Conservation (phyloP, 2,888 invertebrate species). For the Bursaphelenchus okinawaensis region DNA sequence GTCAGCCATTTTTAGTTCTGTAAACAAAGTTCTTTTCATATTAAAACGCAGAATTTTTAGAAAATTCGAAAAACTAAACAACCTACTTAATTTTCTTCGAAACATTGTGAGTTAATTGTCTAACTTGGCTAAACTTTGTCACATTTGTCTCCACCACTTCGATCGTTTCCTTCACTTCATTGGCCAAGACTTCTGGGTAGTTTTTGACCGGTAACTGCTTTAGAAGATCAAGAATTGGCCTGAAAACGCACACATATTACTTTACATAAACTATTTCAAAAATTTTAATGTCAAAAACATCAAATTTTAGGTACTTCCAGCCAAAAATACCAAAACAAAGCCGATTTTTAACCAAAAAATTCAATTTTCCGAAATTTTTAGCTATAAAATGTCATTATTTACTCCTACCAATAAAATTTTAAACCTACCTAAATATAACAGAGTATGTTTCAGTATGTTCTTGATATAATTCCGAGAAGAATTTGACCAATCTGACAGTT, state of each 20-base stretch:
- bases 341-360: too few species aligned
- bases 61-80: neutral
- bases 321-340: too few species aligned
- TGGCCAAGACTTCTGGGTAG: constrained; percentile 21
- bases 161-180: constrained; percentile 11
- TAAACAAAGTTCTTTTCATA: too few species aligned
- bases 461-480: constrained; percentile 1
- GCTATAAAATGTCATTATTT: too few species aligned
- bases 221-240: constrained; percentile 19
- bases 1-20: too few species aligned
- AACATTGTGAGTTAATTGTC: neutral
- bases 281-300: neutral
- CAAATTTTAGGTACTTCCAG: too few species aligned
- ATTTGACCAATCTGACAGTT: neutral
- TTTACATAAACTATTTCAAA: neutral
- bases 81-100: constrained; percentile 12
- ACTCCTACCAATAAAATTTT: too few species aligned
- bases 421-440: neutral
- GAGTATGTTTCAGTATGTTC: neutral
- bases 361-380: too few species aligned
- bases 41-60: too few species aligned
- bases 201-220: constrained; percentile 23
- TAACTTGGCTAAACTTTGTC: neutral
- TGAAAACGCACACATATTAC: constrained; percentile 25
- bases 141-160: constrained; percentile 6